Evolutionary conservation across 2,888 invertebrate genomes (phyloP), one percentile per base, ranked within the genome.

Genomic region (Himalopsyche japonica): DNA sequence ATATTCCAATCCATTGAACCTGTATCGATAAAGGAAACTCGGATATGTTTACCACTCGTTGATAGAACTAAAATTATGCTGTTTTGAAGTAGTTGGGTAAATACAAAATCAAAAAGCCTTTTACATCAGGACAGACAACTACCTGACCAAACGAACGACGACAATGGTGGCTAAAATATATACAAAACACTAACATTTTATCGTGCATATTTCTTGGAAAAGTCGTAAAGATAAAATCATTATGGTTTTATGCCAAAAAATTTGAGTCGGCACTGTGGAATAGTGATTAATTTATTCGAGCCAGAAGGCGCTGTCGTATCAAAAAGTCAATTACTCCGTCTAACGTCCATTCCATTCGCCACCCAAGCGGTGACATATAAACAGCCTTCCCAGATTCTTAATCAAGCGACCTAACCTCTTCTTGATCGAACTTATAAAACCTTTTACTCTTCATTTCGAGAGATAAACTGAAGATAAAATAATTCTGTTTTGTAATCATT

Each of bases 211-310:
- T 70, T 70, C 70, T 27, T 24, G 27, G 70, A 70, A 70, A 70
- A 70, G 24, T 27, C 27, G 70, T 70, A 70, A 70, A 70, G 70
- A 70, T 70, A 70, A 77, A 77, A 77, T 77, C 77, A 24, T 43
- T 47, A 79, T 79, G 79, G 20, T 79, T 79, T 79, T 47, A 70
- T 48, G 79, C 79, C 48, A 79, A 79, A 48, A 79, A 30, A 8
- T 43, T 10, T 70, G 79, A 47, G 32, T 47, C 57, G 32, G n/a
- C 57, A 18, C 30, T 34, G 57, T 24, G 32, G 80, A 57, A 80
- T 80, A 32, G 80, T 80, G 57, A 80, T 80, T 80, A 80, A 80
- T 80, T 57, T 80, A 80, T 80, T 80, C 80, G 27, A n/a, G 32
- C 80, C 80, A 27, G 43, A n/a, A 30, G 47, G 37, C 48, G 18